phyloP scores from a whole-genome alignment of 1,140 invertebrate genomes.

The Holotrichia oblita region DNA sequence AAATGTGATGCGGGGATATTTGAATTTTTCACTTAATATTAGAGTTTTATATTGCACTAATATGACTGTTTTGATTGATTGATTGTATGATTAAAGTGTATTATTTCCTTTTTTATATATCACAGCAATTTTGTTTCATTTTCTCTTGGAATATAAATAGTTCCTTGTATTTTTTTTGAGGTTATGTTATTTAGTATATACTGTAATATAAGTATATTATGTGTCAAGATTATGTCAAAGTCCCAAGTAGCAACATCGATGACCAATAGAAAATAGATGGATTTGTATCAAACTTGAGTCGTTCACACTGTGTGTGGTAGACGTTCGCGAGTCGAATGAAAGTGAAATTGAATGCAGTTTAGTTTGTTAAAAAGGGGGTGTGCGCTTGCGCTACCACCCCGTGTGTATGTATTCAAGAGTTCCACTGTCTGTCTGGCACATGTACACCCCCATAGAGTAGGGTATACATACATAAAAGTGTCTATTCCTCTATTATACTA shows the following conservation, averaged over 20 bases:
- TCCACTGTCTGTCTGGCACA: slow-evolving; percentile 50
- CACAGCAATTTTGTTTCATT: neutral
- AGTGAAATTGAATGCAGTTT: slow-evolving; percentile 57
- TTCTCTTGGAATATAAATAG: neutral
- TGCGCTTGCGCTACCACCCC: slow-evolving; percentile 47
- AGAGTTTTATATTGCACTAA: no score
- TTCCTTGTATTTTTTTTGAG: neutral
- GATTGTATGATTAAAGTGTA: no score
- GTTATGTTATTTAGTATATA: no score
- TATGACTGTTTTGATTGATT: no score
- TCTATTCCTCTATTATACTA: neutral
- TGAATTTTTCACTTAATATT: neutral
- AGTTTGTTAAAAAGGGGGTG: slow-evolving; percentile 47
- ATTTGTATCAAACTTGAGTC: slow-evolving; percentile 22
- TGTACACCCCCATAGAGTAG: slow-evolving; percentile 47
- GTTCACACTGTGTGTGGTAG: slow-evolving; percentile 41
- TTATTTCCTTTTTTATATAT: neutral
- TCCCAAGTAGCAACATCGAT: neutral
- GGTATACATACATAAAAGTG: no score
- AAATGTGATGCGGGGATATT: neutral
- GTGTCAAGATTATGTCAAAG: neutral
- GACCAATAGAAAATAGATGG: neutral
- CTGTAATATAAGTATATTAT: no score
- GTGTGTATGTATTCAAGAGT: slow-evolving; percentile 44
- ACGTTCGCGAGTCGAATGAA: slow-evolving; percentile 52